These are phyloP conservation scores for Sphaerodactylus townsendi DNA, from an alignment of 2,113 vertebrate species.

Conservation along the genomic window DNA sequence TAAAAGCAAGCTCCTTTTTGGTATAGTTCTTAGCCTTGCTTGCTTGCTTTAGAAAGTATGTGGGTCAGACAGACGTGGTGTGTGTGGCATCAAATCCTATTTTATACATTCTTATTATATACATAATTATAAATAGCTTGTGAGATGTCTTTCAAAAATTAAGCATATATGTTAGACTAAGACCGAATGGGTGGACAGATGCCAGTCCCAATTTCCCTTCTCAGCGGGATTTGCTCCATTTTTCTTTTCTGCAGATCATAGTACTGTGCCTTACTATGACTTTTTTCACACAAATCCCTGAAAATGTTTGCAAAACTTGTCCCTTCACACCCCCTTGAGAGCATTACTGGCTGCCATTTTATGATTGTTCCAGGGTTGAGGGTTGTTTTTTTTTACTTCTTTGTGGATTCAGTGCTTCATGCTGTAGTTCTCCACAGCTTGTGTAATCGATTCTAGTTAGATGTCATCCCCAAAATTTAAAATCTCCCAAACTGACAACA, in stretches of 20 bases:
- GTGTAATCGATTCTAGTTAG: too few relatives aligned
- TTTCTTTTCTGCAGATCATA: neutral
- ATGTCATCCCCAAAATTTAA: too few relatives aligned
- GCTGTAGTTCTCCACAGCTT: too few relatives aligned
- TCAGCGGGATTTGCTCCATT: neutral
- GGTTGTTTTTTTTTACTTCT: too few relatives aligned
- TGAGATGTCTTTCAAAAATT: neutral
- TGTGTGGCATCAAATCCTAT: accelerated
- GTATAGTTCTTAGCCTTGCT: neutral
- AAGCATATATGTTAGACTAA: neutral
- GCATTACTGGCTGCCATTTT: too few relatives aligned
- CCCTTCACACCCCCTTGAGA: too few relatives aligned
- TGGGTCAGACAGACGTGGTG: neutral
- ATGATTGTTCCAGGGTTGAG: too few relatives aligned
- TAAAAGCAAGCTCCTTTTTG: neutral
- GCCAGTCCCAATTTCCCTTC: neutral
- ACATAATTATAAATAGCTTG: neutral
- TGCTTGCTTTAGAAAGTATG: neutral
- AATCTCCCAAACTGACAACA: too few relatives aligned
- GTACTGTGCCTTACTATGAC: neutral
- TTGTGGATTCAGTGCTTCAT: too few relatives aligned
- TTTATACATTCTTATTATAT: neutral
- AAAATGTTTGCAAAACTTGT: too few relatives aligned
- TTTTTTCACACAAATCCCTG: too few relatives aligned
- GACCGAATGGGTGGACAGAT: neutral